phyloP scores from a whole-genome alignment of 1,140 invertebrate species.

The Subanguina moxae region DNA sequence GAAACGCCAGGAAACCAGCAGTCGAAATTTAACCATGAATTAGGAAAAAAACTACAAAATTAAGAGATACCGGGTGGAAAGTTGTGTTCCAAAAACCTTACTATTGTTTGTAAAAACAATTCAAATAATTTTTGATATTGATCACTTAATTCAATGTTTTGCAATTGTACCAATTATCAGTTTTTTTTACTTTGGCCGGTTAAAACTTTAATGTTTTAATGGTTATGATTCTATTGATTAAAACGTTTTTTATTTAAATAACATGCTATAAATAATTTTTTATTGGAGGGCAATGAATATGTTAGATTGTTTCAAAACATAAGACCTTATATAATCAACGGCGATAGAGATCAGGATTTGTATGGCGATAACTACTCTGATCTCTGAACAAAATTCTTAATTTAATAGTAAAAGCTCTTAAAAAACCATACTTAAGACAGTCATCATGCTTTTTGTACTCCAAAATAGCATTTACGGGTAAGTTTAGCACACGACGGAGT shows the following conservation, averaged over 20 bases:
- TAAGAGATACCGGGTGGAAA: background rate
- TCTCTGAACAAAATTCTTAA: conserved; percentile 14
- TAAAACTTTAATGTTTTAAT: no score
- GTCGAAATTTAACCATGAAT: background rate
- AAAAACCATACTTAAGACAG: conserved; percentile 63
- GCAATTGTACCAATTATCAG: background rate
- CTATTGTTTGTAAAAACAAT: background rate
- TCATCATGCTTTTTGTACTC: conserved; percentile 93
- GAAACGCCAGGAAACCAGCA: background rate
- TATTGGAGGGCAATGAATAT: no score
- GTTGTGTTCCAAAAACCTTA: background rate
- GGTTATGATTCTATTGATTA: no score
- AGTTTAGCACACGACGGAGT: conserved; percentile 83
- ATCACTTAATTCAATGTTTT: background rate
- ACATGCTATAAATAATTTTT: no score
- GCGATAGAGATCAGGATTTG: conserved; percentile 16
- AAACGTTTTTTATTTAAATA: no score
- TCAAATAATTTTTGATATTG: background rate
- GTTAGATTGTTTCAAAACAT: no score
- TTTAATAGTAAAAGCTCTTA: background rate
- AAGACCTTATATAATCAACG: background rate
- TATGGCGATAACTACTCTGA: conserved; percentile 18
- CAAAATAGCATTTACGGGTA: conserved; percentile 83
- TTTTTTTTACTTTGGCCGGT: background rate
- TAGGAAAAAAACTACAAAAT: background rate